Percentiles rank a stretch among this genome's conserved stretches.
These are phyloP conservation scores for Phrynosoma platyrhinos DNA, from an alignment of 2,113 vertebrate species.

Conservation along the genomic window DNA sequence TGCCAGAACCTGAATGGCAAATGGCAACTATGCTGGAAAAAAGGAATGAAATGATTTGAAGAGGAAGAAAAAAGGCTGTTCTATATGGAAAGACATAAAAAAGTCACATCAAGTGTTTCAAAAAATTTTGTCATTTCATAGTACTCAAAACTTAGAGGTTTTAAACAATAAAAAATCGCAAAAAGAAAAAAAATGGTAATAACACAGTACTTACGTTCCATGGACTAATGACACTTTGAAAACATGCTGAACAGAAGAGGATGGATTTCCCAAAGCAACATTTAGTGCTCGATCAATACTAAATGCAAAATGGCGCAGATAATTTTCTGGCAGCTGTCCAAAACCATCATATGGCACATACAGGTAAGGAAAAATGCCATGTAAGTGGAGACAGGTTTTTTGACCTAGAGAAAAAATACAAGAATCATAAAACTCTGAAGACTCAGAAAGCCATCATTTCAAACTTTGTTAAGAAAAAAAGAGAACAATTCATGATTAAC, in stretches of 20 bases:
- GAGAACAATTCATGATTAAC: neutral
- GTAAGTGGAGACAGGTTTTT: slow-evolving; percentile 97
- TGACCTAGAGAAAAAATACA: slow-evolving; percentile 85
- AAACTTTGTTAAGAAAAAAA: neutral
- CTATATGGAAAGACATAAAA: neutral
- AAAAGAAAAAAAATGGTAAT: neutral
- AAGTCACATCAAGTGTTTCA: neutral
- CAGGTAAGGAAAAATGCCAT: slow-evolving; percentile 95
- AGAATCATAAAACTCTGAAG: neutral
- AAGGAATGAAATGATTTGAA: neutral
- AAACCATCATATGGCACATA: slow-evolving; percentile 93
- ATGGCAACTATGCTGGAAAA: neutral
- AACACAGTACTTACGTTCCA: slow-evolving; percentile 90
- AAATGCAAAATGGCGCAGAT: slow-evolving; percentile 94
- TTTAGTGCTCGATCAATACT: slow-evolving; percentile 98
- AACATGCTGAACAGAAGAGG: slow-evolving; percentile 89
- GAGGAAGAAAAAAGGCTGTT: neutral
- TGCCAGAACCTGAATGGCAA: neutral
- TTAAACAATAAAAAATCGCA: neutral
- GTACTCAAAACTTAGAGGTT: neutral
- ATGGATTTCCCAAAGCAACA: slow-evolving; percentile 93
- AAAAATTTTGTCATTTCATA: neutral
- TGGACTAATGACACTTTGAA: slow-evolving; percentile 96
- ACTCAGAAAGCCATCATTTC: neutral
- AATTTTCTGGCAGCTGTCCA: slow-evolving; percentile 85